Conservation (phyloP, 2,797 vertebrate species). For the Manis javanica region DNA sequence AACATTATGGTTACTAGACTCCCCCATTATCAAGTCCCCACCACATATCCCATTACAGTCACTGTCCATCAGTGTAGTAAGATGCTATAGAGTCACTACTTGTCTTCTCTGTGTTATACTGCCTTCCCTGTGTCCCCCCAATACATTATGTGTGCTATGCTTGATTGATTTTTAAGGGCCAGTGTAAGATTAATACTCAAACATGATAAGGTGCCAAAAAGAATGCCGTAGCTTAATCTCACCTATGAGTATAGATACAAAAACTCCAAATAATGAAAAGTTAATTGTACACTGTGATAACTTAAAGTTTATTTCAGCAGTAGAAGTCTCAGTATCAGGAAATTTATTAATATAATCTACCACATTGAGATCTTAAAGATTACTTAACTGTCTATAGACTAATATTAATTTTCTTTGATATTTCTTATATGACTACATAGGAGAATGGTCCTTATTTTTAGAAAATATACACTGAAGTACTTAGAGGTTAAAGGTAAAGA, state of each 20-base stretch:
- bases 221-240: background rate
- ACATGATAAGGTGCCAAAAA: background rate
- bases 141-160: too few species aligned
- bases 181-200: background rate
- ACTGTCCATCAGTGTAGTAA: too few species aligned
- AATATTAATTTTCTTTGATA: background rate
- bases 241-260: background rate
- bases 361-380: conserved; percentile 5
- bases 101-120: too few species aligned
- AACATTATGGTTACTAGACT: too few species aligned
- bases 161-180: background rate
- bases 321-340: background rate
- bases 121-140: too few species aligned
- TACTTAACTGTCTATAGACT: background rate
- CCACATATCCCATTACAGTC: too few species aligned
- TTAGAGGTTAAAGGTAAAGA: conserved; percentile 23
- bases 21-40: too few species aligned
- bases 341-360: background rate
- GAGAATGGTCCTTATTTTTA: conserved; percentile 23
- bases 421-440: conserved; percentile 20
- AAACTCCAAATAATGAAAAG: conserved; percentile 23
- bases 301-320: background rate
- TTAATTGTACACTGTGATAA: background rate
- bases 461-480: background rate
- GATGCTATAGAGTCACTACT: too few species aligned